Evolutionary conservation across 2,797 vertebrate species (phyloP), one percentile per base, ranked within the genome.

Genomic region (Euthynnus affinis): DNA sequence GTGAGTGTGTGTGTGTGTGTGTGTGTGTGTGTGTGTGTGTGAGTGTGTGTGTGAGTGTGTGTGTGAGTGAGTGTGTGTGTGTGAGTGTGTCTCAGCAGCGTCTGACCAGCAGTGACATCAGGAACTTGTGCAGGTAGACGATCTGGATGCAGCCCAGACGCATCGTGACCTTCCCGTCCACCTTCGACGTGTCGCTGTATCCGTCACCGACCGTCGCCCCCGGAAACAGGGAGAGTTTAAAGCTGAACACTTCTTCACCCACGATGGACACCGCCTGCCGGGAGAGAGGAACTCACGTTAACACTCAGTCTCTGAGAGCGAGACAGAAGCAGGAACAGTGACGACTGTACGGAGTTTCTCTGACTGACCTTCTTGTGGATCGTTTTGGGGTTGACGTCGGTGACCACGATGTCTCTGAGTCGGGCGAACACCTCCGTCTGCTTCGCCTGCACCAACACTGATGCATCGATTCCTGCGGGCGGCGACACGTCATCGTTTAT

Each of bases 191-290:
- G 90, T 99, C 95, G 0, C 86, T 76, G 88, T 99, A 99, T 15
- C 94, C 94, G 3, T 96, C 95, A 0, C 96, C 97, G 68, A 97
- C 95, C 0, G 97, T 98, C 44, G 96, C 96, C 27, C 94, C 93
- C 0, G 97, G 95, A 85, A 96, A 98, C 83, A 99, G 83, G 17
- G 87, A 93, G 83, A 99, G 86, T 70, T 94, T 95, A 85, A 99
- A 98, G 91, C 95, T 98, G 90, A 99, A 99, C 83, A 99, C 97
- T 93, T 99, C 98, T 86, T 98, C 96, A 29, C 97, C 97, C 87
- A 98, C 83, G 80, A 99, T 98, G 60, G 98, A 99, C 71, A 99
- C 97, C 0, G 95, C 97, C 98, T 99, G 78, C 4, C 20, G 17
- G 27, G 17, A 18, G n/a, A 5, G 18, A 13, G 29, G 3, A 42